A percentile compares a stretch with the other conserved stretches of the same genome.
These are phyloP conservation scores for Machaerirhynchus nigripectus DNA, from an alignment of 2,113 vertebrate species.

Conservation along the genomic window DNA sequence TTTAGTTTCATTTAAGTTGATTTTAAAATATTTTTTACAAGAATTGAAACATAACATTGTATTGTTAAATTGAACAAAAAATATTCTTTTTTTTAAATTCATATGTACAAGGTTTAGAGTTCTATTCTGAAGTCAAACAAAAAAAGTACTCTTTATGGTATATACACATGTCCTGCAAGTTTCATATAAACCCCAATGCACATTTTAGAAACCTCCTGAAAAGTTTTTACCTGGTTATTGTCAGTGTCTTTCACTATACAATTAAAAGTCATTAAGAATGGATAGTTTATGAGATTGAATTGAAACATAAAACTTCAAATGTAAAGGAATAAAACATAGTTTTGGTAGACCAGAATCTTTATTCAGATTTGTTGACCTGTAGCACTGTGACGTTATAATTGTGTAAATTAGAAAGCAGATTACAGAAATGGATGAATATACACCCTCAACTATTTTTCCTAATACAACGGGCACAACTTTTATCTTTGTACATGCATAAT, in stretches of 20 bases:
- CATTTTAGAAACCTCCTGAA: not conserved
- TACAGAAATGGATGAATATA: not conserved
- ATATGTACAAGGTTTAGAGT: not conserved
- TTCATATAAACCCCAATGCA: not conserved
- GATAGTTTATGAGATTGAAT: not conserved
- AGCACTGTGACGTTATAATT: not conserved
- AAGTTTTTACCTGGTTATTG: not conserved
- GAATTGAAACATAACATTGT: not conserved
- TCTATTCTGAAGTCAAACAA: not conserved
- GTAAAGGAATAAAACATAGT: not conserved
- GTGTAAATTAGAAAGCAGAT: not conserved
- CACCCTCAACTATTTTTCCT: not conserved
- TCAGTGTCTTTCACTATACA: not conserved
- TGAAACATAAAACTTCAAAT: not conserved
- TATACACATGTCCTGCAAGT: not conserved
- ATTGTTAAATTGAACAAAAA: not conserved
- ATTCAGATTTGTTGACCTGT: not conserved
- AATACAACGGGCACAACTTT: not conserved
- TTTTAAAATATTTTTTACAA: not conserved
- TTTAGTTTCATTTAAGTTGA: not conserved
- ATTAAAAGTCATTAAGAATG: not conserved
- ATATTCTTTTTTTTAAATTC: fast-evolving
- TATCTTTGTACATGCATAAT: not conserved
- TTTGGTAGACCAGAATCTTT: not conserved
- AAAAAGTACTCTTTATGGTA: not conserved